Conservation (phyloP, 1,140 invertebrate species). For the Conopomorpha cramerella region DNA sequence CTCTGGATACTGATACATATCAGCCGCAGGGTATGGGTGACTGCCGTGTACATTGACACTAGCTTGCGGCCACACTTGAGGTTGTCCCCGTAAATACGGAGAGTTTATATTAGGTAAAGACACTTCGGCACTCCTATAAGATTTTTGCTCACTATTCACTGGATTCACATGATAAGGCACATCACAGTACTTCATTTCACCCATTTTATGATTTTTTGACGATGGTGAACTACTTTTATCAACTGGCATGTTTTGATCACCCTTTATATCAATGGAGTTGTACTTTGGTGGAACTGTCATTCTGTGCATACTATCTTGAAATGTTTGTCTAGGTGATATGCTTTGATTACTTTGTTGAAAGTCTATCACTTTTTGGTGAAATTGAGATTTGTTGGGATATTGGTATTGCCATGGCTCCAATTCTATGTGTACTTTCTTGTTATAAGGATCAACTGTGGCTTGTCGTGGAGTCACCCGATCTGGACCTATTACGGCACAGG, state of each 20-base stretch:
- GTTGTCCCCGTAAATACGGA: too few species aligned
- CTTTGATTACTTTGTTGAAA: constrained; percentile 38
- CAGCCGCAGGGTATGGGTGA: constrained; percentile 29
- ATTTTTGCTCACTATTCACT: constrained; percentile 35
- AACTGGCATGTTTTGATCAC: constrained; percentile 18
- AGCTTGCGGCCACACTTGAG: too few species aligned
- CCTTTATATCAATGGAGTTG: constrained; percentile 29
- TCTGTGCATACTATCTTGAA: constrained; percentile 57
- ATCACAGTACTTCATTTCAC: constrained; percentile 50
- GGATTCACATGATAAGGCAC: constrained; percentile 49
- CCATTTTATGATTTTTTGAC: too few species aligned
- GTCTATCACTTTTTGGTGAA: constrained; percentile 28
- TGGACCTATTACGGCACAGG: constrained; percentile 56
- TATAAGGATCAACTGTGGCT: constrained; percentile 13
- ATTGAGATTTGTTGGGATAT: constrained; percentile 32
- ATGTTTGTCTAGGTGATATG: constrained; percentile 58
- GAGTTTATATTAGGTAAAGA: constrained; percentile 28
- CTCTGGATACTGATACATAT: constrained; percentile 38
- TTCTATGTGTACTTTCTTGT: constrained; percentile 20
- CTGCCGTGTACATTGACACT: constrained; percentile 22
- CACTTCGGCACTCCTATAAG: constrained; percentile 26
- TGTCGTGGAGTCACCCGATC: constrained; percentile 34
- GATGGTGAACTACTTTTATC: constrained; percentile 12
- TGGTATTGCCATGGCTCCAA: constrained; percentile 22
- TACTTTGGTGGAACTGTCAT: constrained; percentile 46